Conservation (phyloP, 2,113 vertebrate species). For the Xiphophorus couchianus region DNA sequence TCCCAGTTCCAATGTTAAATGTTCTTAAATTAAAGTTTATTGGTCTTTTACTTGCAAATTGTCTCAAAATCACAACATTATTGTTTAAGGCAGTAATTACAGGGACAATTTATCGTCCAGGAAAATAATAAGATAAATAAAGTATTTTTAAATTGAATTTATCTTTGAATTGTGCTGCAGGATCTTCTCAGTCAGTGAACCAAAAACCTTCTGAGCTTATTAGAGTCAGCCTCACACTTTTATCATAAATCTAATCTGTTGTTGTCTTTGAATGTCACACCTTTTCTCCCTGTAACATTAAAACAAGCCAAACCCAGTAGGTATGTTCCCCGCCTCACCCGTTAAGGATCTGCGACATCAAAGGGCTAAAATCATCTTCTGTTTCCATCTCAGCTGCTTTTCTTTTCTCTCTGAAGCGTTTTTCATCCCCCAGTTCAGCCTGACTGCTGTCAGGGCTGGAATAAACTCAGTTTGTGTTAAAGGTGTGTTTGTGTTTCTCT, state of each 20-base stretch:
- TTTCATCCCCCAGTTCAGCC: constrained; percentile 41
- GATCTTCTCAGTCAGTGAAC: too few relatives aligned
- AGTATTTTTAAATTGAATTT: too few relatives aligned
- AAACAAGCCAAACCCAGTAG: constrained; percentile 17
- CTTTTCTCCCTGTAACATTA: not conserved
- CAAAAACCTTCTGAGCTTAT: too few relatives aligned
- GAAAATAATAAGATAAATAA: too few relatives aligned
- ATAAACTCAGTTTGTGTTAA: constrained; percentile 27
- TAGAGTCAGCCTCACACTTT: too few relatives aligned
- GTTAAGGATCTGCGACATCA: constrained; percentile 59
- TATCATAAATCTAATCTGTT: not conserved
- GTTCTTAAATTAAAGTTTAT: too few relatives aligned
- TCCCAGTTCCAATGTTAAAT: too few relatives aligned
- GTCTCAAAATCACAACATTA: too few relatives aligned
- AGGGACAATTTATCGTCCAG: too few relatives aligned
- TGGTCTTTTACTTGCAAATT: too few relatives aligned
- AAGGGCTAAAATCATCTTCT: constrained; percentile 34
- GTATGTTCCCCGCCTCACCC: constrained; percentile 24
- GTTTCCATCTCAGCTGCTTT: constrained; percentile 16
- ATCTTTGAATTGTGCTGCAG: too few relatives aligned
- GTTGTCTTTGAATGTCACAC: constrained; percentile 32
- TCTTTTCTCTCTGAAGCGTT: constrained; percentile 8
- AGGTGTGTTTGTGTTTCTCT: constrained; percentile 10
- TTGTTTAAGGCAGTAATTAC: too few relatives aligned
- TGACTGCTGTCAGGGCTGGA: constrained; percentile 39